These are phyloP conservation scores for Hozukius guyotensis DNA, from an alignment of 2,797 vertebrate genomes.

Conservation along the genomic window DNA sequence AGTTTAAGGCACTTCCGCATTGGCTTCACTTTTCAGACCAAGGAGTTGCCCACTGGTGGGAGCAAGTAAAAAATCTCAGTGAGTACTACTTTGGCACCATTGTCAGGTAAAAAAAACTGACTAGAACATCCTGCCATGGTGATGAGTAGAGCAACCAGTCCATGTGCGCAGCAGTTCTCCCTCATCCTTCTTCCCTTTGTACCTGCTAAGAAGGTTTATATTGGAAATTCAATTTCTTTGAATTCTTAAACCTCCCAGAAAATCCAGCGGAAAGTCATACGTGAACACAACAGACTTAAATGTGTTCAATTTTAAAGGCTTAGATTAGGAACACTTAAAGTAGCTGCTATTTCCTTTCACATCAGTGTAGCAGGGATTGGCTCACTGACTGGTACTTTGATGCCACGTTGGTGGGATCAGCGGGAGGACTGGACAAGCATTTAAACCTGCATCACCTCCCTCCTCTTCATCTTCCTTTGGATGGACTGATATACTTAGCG, in stretches of 20 bases:
- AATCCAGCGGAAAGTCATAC: not conserved
- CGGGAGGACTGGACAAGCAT: constrained; percentile 4
- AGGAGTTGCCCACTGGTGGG: too few relatives aligned
- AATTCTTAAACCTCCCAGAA: not conserved
- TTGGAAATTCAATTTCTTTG: not conserved
- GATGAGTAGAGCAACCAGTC: not conserved
- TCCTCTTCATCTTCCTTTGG: constrained; percentile 29
- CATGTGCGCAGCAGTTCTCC: not conserved
- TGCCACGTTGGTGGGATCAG: constrained; percentile 17
- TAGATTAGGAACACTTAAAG: not conserved
- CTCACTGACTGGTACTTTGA: not conserved
- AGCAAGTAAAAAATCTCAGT: too few relatives aligned
- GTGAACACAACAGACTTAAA: not conserved
- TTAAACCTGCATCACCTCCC: constrained; percentile 17
- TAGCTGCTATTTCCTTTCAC: not conserved
- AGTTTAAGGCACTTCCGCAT: accelerated
- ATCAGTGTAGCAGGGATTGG: constrained; percentile 16
- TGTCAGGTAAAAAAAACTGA: not conserved
- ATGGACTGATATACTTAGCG: constrained; percentile 9
- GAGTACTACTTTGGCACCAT: not conserved
- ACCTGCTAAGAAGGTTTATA: not conserved
- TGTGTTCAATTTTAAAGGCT: not conserved
- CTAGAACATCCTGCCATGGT: not conserved
- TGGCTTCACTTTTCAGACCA: too few relatives aligned
- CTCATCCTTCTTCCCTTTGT: not conserved